Evolutionary conservation across 2,113 vertebrate species (phyloP).

Genomic region (Monopterus albus): DNA sequence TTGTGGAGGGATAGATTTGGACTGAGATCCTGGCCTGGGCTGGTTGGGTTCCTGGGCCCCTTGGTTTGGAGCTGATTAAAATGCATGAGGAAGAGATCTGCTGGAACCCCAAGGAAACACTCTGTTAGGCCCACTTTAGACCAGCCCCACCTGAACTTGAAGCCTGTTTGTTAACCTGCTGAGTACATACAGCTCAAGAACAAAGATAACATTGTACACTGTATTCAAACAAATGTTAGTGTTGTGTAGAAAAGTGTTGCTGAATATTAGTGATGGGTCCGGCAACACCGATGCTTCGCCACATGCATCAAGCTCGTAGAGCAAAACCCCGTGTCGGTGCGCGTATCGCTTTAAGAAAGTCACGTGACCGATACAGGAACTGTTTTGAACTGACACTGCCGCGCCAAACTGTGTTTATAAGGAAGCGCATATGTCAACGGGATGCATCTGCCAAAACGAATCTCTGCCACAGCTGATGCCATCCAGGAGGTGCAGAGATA

Average conservation of each 20-base stretch:
- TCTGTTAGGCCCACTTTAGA: constrained; percentile 67
- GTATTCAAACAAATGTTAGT: background rate
- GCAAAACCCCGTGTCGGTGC: too few species aligned
- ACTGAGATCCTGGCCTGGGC: constrained; percentile 44
- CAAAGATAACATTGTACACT: constrained; percentile 25
- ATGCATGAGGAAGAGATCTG: constrained; percentile 74
- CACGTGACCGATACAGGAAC: too few species aligned
- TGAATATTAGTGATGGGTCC: too few species aligned
- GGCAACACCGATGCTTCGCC: too few species aligned
- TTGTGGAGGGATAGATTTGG: constrained; percentile 53
- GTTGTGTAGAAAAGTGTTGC: background rate
- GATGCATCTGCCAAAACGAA: too few species aligned
- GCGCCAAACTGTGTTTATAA: too few species aligned
- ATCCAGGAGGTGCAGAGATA: too few species aligned
- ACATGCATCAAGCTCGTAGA: too few species aligned
- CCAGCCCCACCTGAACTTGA: constrained; percentile 53
- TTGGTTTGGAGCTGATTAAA: constrained; percentile 75
- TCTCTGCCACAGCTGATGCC: too few species aligned
- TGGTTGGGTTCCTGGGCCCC: constrained; percentile 58
- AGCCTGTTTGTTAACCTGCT: constrained; percentile 48
- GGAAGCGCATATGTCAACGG: too few species aligned
- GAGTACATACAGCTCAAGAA: constrained; percentile 17
- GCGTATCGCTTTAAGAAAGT: too few species aligned
- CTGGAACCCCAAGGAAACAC: constrained; percentile 72
- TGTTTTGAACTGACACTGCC: too few species aligned